phyloP scores from a whole-genome alignment of 2,888 invertebrate species.

The Limnephilus lunatus region DNA sequence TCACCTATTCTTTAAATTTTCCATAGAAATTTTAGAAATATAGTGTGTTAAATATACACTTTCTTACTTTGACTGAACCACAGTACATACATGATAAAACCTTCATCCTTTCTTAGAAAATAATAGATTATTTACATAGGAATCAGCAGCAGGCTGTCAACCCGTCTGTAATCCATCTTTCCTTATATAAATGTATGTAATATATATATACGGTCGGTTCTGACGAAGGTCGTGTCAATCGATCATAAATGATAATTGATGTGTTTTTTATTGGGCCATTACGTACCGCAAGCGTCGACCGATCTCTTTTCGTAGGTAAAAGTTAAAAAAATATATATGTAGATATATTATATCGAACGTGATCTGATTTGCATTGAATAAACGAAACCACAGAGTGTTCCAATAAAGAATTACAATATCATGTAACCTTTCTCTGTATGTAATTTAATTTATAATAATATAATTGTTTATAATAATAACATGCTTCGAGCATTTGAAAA shows the following conservation, averaged over 20 bases:
- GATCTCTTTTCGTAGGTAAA: neutral
- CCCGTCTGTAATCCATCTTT: slow-evolving; percentile 30
- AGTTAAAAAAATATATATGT: slow-evolving; percentile 12
- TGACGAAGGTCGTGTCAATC: slow-evolving; percentile 32
- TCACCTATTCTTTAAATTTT: neutral
- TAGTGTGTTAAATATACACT: neutral
- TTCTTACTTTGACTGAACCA: neutral
- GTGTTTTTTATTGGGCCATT: slow-evolving; percentile 21
- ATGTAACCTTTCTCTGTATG: neutral
- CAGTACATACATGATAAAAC: neutral
- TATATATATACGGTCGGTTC: neutral
- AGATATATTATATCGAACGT: neutral
- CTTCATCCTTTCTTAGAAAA: neutral
- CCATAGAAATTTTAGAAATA: neutral
- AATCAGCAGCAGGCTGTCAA: slow-evolving; percentile 13
- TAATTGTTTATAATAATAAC: no score
- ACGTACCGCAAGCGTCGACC: neutral
- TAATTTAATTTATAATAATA: no score
- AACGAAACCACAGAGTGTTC: neutral
- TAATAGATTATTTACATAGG: slow-evolving; percentile 18
- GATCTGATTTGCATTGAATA: slow-evolving; percentile 41
- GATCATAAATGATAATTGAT: slow-evolving; percentile 45
- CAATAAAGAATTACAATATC: neutral
- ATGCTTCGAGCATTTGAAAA: no score
- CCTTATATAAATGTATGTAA: neutral